phyloP scores from a whole-genome alignment of 2,797 vertebrate species.

The Mastacembelus armatus region DNA sequence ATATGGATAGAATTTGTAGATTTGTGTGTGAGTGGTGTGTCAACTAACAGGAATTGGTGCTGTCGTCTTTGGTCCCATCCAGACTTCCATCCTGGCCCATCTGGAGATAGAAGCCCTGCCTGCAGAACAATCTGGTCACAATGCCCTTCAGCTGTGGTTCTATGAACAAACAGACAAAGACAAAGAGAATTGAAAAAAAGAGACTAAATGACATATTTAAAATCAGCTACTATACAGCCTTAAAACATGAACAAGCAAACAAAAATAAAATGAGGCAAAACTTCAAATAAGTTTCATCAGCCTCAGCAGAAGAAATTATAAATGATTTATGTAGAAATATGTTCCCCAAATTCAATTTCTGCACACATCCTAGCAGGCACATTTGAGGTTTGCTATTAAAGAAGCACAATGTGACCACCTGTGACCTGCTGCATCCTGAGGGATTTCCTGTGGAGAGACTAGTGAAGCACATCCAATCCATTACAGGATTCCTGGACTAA shows the following conservation, averaged over 20 bases:
- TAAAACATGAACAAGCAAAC: background rate
- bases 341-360: slow-evolving; percentile 27
- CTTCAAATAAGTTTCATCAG: background rate
- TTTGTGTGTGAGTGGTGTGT: background rate
- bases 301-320: background rate
- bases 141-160: slow-evolving; percentile 99
- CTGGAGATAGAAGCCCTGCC: slow-evolving; percentile 99
- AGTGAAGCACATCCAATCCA: slow-evolving; percentile 75
- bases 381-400: slow-evolving; percentile 37
- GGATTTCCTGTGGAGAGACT: slow-evolving; percentile 67
- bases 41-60: slow-evolving; percentile 93
- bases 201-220: background rate
- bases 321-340: slow-evolving; percentile 21
- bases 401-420: slow-evolving; percentile 52
- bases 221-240: background rate
- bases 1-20: too few relatives aligned
- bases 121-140: slow-evolving; percentile 99
- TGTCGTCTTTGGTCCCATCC: slow-evolving; percentile 99
- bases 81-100: slow-evolving; percentile 99
- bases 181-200: slow-evolving; percentile 7
- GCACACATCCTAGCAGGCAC: slow-evolving; percentile 5
- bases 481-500: slow-evolving; percentile 74
- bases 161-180: slow-evolving; percentile 68
- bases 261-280: background rate
- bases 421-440: slow-evolving; percentile 56